Conservation (phyloP, 2,797 vertebrate species). For the Pteropus rufus region DNA sequence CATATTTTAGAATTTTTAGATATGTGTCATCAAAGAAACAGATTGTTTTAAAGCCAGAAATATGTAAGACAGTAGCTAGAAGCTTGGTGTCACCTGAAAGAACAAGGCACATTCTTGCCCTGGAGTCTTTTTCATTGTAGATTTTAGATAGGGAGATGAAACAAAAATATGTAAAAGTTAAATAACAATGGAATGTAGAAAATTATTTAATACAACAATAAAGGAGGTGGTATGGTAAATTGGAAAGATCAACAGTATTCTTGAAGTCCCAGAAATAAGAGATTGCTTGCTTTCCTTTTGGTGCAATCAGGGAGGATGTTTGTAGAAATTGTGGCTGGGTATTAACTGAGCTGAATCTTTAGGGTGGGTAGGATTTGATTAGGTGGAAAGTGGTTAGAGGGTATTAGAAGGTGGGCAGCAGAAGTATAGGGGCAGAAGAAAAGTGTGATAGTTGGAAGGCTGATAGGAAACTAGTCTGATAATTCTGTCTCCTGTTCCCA, state of each 20-base stretch:
- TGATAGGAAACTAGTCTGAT: background rate
- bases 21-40: background rate
- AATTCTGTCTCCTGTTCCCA: background rate
- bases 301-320: background rate
- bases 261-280: background rate
- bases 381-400: background rate
- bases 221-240: background rate
- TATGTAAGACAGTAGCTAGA: background rate
- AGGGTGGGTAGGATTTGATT: background rate
- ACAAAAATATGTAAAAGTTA: slow-evolving; percentile 4
- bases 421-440: background rate
- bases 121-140: background rate
- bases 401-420: background rate
- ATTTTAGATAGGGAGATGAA: background rate
- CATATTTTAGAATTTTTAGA: slow-evolving; percentile 22
- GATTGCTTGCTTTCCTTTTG: background rate
- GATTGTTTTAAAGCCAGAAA: background rate
- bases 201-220: background rate
- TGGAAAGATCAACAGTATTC: background rate
- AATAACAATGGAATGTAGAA: background rate
- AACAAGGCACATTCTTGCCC: background rate
- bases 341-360: background rate
- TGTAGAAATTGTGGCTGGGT: background rate
- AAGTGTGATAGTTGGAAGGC: background rate
- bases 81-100: background rate